Evolutionary conservation across 2,888 invertebrate genomes (phyloP).

Genomic region (Sinotaia quadrata): DNA sequence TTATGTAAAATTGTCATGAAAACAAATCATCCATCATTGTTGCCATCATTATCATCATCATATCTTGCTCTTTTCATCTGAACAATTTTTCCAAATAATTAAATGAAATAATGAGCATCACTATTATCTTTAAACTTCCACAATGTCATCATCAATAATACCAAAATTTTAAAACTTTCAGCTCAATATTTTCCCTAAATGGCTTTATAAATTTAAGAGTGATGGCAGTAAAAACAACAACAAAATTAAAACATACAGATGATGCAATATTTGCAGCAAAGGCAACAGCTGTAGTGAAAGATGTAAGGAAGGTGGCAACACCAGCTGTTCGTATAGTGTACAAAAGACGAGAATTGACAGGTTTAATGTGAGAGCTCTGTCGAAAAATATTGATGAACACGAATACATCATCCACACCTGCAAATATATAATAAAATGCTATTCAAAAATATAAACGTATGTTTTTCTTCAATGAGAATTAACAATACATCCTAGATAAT

Average conservation of each 20-base stretch:
- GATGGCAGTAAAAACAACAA: neutral
- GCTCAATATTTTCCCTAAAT: neutral
- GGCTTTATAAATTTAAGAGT: neutral
- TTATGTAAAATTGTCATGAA: too few species aligned
- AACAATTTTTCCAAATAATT: too few species aligned
- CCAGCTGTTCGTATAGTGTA: constrained; percentile 64
- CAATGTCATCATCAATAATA: too few species aligned
- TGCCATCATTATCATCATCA: too few species aligned
- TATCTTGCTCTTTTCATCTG: too few species aligned
- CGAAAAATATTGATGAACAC: constrained; percentile 69
- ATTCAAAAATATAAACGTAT: neutral
- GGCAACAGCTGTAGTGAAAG: constrained; percentile 69
- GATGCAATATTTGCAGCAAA: constrained; percentile 69
- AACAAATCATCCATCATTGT: too few species aligned
- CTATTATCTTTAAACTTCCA: too few species aligned
- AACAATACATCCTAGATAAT: too few species aligned
- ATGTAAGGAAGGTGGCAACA: constrained; percentile 69
- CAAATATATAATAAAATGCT: constrained; percentile 28
- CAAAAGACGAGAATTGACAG: constrained; percentile 46
- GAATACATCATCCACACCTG: constrained; percentile 70
- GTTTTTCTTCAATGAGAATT: too few species aligned
- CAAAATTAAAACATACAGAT: constrained; percentile 58
- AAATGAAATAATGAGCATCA: too few species aligned
- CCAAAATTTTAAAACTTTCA: too few species aligned
- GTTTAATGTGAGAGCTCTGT: constrained; percentile 56